Conservation (phyloP, 2,797 vertebrate species). For the Salarias fasciatus region DNA sequence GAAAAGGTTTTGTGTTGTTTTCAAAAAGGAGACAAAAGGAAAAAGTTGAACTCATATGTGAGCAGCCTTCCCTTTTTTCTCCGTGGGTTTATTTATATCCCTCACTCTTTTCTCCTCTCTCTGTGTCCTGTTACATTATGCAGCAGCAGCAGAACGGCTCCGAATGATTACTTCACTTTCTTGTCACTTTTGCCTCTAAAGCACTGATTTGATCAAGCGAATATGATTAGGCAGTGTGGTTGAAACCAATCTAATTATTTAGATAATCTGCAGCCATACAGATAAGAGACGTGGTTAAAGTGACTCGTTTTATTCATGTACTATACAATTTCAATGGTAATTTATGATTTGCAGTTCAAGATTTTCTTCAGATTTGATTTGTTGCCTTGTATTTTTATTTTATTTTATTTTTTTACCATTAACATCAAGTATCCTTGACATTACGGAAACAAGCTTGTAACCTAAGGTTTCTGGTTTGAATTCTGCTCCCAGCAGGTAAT, state of each 20-base stretch:
- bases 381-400: not conserved
- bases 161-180: conserved; percentile 67
- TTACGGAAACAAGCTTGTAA: too few species aligned
- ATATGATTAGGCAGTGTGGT: conserved; percentile 50
- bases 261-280: conserved; percentile 60
- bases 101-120: conserved; percentile 13
- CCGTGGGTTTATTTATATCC: conserved; percentile 32
- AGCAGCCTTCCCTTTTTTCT: conserved; percentile 11
- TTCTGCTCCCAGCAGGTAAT: too few species aligned
- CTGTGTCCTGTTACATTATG: conserved; percentile 56
- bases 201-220: conserved; percentile 64
- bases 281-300: conserved; percentile 39
- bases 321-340: conserved; percentile 36
- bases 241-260: conserved; percentile 67
- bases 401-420: not conserved
- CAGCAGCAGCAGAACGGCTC: conserved; percentile 53
- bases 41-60: conserved; percentile 14
- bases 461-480: too few species aligned
- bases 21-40: conserved; percentile 1
- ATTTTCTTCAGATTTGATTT: conserved; percentile 20
- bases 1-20: conserved; percentile 6
- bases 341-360: conserved; percentile 6
- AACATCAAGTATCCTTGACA: too few species aligned
- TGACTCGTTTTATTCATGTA: too few species aligned
- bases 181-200: conserved; percentile 65